These are phyloP conservation scores for Etheostoma cragini DNA, from an alignment of 2,113 vertebrate species.

Conservation along the genomic window DNA sequence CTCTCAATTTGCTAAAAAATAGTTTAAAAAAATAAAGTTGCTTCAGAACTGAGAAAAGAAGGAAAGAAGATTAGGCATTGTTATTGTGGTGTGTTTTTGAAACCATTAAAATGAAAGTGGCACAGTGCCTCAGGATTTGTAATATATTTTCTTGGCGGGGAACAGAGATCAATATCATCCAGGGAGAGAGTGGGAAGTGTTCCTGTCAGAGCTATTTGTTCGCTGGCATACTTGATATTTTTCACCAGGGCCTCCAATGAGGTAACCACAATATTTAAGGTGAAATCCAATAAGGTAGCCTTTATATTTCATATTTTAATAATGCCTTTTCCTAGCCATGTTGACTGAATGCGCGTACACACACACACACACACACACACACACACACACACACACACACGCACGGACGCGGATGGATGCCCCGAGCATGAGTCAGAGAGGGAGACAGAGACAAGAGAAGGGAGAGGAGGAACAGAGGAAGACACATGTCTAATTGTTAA, in stretches of 20 bases:
- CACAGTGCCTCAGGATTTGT: conserved; percentile 2
- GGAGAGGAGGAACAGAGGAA: conserved; percentile 25
- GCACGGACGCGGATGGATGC: conserved; percentile 11
- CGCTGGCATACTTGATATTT: conserved; percentile 49
- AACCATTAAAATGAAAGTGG: background rate
- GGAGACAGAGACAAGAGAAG: conserved; percentile 9
- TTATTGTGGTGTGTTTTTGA: background rate
- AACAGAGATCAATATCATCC: conserved; percentile 32
- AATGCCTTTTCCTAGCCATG: conserved; percentile 32
- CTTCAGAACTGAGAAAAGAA: background rate
- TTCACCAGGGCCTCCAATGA: conserved; percentile 44
- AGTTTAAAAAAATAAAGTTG: background rate
- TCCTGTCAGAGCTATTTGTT: conserved; percentile 44
- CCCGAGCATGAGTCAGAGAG: conserved; percentile 57
- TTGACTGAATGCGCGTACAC: conserved; percentile 1
- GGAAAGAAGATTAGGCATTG: background rate
- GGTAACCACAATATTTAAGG: conserved; percentile 52
- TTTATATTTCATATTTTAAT: conserved; percentile 57
- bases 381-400: background rate
- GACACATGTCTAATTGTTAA: conserved; percentile 18
- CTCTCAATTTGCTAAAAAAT: background rate
- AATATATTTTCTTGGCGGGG: conserved; percentile 6
- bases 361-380: conserved; percentile 2
- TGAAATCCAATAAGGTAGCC: conserved; percentile 50
- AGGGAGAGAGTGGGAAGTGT: conserved; percentile 55